Evolutionary conservation across 2,113 vertebrate genomes (phyloP).

Genomic region (Phalacrocorax brasilianus): DNA sequence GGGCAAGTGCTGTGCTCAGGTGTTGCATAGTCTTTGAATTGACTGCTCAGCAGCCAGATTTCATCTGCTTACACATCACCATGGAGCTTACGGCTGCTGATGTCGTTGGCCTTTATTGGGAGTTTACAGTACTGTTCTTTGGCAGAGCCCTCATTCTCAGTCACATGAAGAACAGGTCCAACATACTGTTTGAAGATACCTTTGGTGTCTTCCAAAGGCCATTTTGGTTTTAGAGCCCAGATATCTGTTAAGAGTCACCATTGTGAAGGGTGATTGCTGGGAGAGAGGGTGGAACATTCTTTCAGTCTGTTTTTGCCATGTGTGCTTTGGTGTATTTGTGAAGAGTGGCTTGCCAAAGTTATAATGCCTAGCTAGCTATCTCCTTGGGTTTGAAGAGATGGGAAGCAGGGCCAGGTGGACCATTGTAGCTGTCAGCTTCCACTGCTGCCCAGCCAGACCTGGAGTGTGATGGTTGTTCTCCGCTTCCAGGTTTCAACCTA

Average conservation of each 20-base stretch:
- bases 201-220: neutral
- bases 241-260: neutral
- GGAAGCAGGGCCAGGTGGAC: neutral
- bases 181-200: neutral
- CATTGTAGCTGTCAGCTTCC: neutral
- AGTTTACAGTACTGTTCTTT: neutral
- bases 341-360: neutral
- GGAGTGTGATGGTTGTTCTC: neutral
- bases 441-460: neutral
- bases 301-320: neutral
- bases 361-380: neutral
- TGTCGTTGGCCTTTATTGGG: neutral
- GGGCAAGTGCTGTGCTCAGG: neutral
- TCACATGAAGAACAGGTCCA: neutral
- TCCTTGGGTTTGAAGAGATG: neutral
- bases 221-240: neutral
- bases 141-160: neutral
- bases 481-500: neutral
- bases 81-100: neutral
- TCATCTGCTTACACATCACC: neutral
- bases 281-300: neutral
- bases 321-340: neutral
- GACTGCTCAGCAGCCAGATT: neutral
- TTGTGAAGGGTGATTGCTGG: neutral
- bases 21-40: neutral